These are phyloP conservation scores for Stenopsyche tienmushanensis DNA, from an alignment of 1,140 invertebrate species.

Conservation along the genomic window DNA sequence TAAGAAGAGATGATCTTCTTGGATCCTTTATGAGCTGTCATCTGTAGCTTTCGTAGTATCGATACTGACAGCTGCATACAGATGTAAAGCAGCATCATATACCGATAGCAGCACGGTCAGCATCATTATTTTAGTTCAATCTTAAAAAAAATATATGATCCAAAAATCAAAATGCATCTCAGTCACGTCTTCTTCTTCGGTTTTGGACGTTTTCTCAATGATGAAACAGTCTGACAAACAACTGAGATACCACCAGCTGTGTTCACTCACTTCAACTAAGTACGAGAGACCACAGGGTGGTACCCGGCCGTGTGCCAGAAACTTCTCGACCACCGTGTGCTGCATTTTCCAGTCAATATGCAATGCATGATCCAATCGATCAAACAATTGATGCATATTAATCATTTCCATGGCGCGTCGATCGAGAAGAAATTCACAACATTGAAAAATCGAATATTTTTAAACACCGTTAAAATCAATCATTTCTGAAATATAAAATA, in stretches of 20 bases:
- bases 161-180: too few relatives aligned
- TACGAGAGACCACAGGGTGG: conserved; percentile 92
- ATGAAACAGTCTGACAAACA: conserved; percentile 55
- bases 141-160: neutral
- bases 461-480: too few relatives aligned
- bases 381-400: too few relatives aligned
- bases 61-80: conserved; percentile 28
- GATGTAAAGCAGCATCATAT: conserved; percentile 20
- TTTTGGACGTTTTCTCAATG: neutral
- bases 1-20: too few relatives aligned
- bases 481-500: too few relatives aligned
- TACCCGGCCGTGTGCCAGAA: conserved; percentile 71
- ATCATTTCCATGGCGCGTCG: too few relatives aligned
- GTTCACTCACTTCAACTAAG: conserved; percentile 84
- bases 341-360: too few relatives aligned
- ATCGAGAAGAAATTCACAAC: too few relatives aligned
- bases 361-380: too few relatives aligned
- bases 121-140: conserved; percentile 7
- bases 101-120: conserved; percentile 28
- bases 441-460: too few relatives aligned
- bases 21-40: too few relatives aligned
- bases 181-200: neutral
- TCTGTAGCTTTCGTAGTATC: conserved; percentile 31
- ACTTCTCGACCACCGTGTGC: neutral
- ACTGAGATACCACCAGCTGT: conserved; percentile 99